These are phyloP conservation scores for Dioctria rufipes DNA, from an alignment of 2,888 invertebrate genomes.

Conservation along the genomic window DNA sequence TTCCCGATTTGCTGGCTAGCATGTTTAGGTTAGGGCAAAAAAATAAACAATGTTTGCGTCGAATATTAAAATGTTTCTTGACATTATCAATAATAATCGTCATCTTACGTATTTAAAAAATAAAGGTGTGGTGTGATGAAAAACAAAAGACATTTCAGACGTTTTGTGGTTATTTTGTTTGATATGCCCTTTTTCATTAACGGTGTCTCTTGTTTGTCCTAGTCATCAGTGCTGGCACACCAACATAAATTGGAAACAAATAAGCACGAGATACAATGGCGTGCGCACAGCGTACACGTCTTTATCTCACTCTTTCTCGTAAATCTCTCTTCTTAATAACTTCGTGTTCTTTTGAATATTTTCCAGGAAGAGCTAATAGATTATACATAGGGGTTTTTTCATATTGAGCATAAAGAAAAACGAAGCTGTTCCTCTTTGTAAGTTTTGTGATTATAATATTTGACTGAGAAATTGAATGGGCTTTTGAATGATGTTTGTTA, in stretches of 20 bases:
- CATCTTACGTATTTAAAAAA: no score
- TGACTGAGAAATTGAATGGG: slow-evolving; percentile 35
- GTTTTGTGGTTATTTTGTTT: not conserved
- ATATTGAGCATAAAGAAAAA: slow-evolving; percentile 36
- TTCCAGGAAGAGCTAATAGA: slow-evolving; percentile 33
- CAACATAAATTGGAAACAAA: slow-evolving; percentile 30
- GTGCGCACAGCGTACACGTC: not conserved
- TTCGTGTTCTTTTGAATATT: slow-evolving; percentile 44
- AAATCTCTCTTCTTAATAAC: slow-evolving; percentile 16
- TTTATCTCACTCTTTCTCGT: not conserved
- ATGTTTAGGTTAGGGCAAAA: no score
- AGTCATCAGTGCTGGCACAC: slow-evolving; percentile 39
- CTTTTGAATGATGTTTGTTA: slow-evolving; percentile 33
- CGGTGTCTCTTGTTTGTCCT: slow-evolving; percentile 44
- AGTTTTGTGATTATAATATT: slow-evolving; percentile 44
- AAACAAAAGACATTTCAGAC: not conserved
- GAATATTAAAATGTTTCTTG: no score
- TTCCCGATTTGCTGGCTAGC: not conserved
- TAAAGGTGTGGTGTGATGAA: no score
- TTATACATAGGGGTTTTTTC: slow-evolving; percentile 26
- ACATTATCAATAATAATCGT: no score
- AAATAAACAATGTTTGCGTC: no score
- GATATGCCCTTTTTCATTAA: not conserved
- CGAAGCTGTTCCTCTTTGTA: slow-evolving; percentile 43
- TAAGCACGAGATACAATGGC: not conserved